These are phyloP conservation scores for Branchinecta lindahli DNA, from an alignment of 1,140 invertebrate species.

Conservation along the genomic window DNA sequence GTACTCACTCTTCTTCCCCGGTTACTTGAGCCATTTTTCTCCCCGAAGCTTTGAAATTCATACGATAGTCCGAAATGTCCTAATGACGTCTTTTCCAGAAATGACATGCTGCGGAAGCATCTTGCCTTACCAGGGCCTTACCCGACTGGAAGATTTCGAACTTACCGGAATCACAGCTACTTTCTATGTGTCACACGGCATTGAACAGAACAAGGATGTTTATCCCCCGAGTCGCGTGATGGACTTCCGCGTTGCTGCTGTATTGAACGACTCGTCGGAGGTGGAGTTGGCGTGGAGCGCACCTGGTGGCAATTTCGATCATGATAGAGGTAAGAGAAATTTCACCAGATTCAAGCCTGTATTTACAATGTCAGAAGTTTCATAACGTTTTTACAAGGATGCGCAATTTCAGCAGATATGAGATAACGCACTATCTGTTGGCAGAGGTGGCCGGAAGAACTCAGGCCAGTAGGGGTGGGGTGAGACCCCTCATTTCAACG, in stretches of 20 bases:
- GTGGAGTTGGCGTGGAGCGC: slow-evolving; percentile 28
- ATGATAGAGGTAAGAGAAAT: slow-evolving; percentile 26
- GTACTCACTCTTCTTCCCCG: too few species aligned
- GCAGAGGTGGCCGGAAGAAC: not conserved
- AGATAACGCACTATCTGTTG: not conserved
- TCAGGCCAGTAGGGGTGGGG: not conserved
- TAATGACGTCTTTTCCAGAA: slow-evolving; percentile 15
- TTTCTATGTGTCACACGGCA: slow-evolving; percentile 24
- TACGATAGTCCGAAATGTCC: not conserved
- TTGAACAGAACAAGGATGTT: slow-evolving; percentile 23
- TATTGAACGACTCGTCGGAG: slow-evolving; percentile 25
- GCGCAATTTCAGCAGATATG: too few species aligned
- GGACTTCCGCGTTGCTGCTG: slow-evolving; percentile 24
- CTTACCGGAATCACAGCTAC: slow-evolving; percentile 23
- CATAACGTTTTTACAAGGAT: too few species aligned
- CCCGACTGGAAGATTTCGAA: slow-evolving; percentile 25
- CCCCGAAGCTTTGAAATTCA: too few species aligned
- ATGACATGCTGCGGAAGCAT: slow-evolving; percentile 26
- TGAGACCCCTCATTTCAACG: too few species aligned
- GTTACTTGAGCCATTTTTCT: too few species aligned
- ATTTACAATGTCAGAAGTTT: too few species aligned
- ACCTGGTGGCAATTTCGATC: slow-evolving; percentile 29
- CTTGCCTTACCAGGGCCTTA: slow-evolving; percentile 25
- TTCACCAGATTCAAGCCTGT: not conserved
- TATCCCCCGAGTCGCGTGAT: slow-evolving; percentile 26